A percentile compares a stretch with the other conserved stretches of the same genome.
Evolutionary conservation across 2,888 invertebrate genomes (phyloP).

Genomic region (Galeopsomyia nigrocyanea): DNA sequence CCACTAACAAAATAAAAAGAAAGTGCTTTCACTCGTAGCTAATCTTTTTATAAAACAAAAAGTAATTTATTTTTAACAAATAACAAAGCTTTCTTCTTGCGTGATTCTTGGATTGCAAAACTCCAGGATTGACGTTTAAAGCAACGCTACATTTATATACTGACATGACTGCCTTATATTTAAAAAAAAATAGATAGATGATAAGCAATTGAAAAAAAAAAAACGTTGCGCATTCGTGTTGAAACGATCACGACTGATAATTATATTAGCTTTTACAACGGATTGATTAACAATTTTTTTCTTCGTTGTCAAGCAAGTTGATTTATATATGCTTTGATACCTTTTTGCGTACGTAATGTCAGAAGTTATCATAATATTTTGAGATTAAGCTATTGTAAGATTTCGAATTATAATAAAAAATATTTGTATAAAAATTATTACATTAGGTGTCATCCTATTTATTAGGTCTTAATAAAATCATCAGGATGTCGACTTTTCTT

Average conservation of each 20-base stretch:
- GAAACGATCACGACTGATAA: slow-evolving; percentile 38
- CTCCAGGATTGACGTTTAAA: slow-evolving; percentile 19
- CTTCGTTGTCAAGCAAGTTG: slow-evolving; percentile 36
- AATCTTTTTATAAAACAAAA: slow-evolving; percentile 41
- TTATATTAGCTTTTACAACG: slow-evolving; percentile 32
- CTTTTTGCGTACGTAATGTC: slow-evolving; percentile 40
- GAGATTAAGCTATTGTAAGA: slow-evolving; percentile 47
- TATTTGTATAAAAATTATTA: slow-evolving; percentile 36
- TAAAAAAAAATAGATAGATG: slow-evolving; percentile 23
- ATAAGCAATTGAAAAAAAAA: slow-evolving; percentile 25
- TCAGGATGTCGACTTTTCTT: slow-evolving; percentile 21
- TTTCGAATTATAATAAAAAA: slow-evolving; percentile 46
- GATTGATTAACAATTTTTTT: slow-evolving; percentile 20
- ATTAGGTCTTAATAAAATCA: background rate
- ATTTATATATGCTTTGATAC: slow-evolving; percentile 44
- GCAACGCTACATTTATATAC: slow-evolving; percentile 6
- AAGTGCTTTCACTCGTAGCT: slow-evolving; percentile 37
- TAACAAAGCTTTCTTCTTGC: slow-evolving; percentile 28
- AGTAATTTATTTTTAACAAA: slow-evolving; percentile 41
- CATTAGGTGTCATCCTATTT: slow-evolving; percentile 16
- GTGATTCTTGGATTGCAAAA: slow-evolving; percentile 30
- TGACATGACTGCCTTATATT: slow-evolving; percentile 38
- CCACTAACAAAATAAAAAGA: slow-evolving; percentile 26
- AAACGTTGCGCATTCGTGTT: slow-evolving; percentile 26
- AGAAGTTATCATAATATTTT: slow-evolving; percentile 39